A percentile compares a stretch with the other conserved stretches of the same genome.
These are phyloP conservation scores for Sympetrum striolatum DNA, from an alignment of 2,888 invertebrate genomes.

Conservation along the genomic window DNA sequence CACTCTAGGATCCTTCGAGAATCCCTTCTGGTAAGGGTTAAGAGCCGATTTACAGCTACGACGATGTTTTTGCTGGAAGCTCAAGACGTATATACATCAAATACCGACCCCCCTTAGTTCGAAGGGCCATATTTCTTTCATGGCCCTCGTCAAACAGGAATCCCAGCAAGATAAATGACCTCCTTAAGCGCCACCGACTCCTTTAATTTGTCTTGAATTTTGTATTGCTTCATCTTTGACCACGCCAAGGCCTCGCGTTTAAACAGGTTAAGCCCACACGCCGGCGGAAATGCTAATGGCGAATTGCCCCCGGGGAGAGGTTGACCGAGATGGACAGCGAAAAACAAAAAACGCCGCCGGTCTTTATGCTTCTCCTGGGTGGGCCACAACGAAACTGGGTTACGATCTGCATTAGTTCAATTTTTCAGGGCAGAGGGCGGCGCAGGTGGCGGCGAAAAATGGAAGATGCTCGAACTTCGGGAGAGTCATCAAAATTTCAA, in stretches of 20 bases:
- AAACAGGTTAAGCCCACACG: neutral
- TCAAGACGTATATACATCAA: too few relatives aligned
- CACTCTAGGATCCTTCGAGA: too few relatives aligned
- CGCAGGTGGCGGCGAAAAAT: neutral
- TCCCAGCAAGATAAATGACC: neutral
- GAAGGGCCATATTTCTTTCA: neutral
- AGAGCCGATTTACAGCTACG: too few relatives aligned
- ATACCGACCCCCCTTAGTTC: too few relatives aligned
- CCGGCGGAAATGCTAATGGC: neutral
- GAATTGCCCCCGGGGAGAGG: neutral
- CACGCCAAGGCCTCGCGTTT: neutral
- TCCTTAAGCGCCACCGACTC: neutral
- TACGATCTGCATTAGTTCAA: constrained; percentile 31
- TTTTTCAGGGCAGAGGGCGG: neutral
- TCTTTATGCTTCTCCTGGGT: neutral
- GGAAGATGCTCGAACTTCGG: neutral
- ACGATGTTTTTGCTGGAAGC: too few relatives aligned
- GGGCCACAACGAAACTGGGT: constrained; percentile 20
- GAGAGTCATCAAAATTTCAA: neutral
- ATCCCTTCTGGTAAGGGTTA: too few relatives aligned
- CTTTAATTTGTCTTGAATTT: neutral
- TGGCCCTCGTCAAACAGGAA: neutral
- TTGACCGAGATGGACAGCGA: neutral
- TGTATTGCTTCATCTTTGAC: neutral
- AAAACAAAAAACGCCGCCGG: neutral